Percentiles rank a stretch among this genome's conserved stretches.
Conservation (phyloP, 1,140 invertebrate species). For the Cyphomyrmex costatus region DNA sequence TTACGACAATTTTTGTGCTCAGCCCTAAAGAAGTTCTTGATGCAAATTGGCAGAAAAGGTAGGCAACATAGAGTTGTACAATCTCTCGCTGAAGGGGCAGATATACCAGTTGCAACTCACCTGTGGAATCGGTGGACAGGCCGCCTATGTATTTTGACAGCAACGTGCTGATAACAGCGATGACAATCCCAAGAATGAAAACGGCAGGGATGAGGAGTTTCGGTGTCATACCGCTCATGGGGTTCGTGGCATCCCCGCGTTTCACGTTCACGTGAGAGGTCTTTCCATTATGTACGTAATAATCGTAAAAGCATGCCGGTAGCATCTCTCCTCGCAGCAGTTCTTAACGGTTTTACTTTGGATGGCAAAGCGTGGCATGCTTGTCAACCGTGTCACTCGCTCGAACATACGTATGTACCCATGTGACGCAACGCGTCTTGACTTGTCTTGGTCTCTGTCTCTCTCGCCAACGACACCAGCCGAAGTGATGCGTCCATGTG, state of each 20-base stretch:
- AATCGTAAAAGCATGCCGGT: conserved; percentile 53
- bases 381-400: conserved; percentile 7
- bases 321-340: conserved; percentile 70
- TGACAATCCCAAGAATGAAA: conserved; percentile 74
- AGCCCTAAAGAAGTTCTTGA: no score
- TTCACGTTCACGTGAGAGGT: conserved; percentile 64
- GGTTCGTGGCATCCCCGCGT: conserved; percentile 45
- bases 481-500: conserved; percentile 54
- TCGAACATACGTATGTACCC: background rate
- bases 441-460: background rate
- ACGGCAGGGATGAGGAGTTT: conserved; percentile 76
- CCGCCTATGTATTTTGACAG: conserved; percentile 76
- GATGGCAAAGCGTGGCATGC: conserved; percentile 22
- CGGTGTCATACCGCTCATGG: conserved; percentile 60
- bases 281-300: conserved; percentile 55
- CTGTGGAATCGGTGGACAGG: conserved; percentile 55
- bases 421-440: conserved; percentile 15
- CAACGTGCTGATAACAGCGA: conserved; percentile 76
- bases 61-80: background rate
- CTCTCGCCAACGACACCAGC: background rate
- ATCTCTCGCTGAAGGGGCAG: background rate
- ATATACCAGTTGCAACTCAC: conserved; percentile 58
- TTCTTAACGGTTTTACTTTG: background rate
- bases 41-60: background rate
- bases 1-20: no score